Evolutionary conservation across 2,797 vertebrate species (phyloP).

Genomic region (Manis javanica): DNA sequence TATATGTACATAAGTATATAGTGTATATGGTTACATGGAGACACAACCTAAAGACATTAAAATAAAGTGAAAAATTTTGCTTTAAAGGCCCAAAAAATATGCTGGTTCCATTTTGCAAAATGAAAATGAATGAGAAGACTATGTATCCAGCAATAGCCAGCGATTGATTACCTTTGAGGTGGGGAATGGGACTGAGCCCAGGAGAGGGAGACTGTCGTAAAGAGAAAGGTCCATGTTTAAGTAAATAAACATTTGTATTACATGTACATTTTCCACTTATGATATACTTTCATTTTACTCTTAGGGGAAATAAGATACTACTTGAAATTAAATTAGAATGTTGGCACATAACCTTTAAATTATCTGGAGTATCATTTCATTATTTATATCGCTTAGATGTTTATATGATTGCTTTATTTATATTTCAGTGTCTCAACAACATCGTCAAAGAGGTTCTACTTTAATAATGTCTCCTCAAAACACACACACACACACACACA

Average conservation of each 20-base stretch:
- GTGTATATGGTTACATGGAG: not conserved
- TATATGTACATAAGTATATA: not conserved
- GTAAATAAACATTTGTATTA: not conserved
- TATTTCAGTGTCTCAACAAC: not conserved
- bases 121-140: not conserved
- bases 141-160: not conserved
- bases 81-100: not conserved
- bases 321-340: conserved; percentile 20
- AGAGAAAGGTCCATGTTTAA: not conserved
- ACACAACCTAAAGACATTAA: not conserved
- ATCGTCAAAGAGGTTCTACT: not conserved
- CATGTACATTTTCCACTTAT: not conserved
- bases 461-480: not conserved
- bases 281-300: not conserved
- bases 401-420: not conserved
- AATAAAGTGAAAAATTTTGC: not conserved
- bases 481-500: not conserved
- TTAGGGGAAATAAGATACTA: not conserved
- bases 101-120: not conserved
- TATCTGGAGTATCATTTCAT: not conserved
- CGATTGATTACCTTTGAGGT: not conserved
- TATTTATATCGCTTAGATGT: not conserved
- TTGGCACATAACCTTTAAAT: not conserved
- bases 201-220: not conserved
- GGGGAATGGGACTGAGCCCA: not conserved